Evolutionary conservation across 1,140 invertebrate species (phyloP).

Genomic region (Asobara japonica): DNA sequence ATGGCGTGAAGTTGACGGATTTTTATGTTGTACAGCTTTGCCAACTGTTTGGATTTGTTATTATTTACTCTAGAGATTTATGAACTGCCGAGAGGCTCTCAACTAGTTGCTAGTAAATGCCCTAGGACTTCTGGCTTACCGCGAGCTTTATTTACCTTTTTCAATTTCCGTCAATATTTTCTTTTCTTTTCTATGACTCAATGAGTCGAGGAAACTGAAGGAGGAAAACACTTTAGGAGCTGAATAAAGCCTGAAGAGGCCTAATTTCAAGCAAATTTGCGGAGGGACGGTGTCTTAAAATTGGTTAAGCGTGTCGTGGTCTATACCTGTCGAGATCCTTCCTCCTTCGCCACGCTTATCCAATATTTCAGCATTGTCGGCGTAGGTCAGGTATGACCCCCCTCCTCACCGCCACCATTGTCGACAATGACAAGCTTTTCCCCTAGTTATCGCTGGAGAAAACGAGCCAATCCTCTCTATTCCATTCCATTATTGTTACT

Average conservation of each 20-base stretch:
- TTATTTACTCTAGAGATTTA: slow-evolving; percentile 16
- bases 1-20: slow-evolving; percentile 39
- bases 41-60: slow-evolving; percentile 31
- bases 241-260: not conserved
- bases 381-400: slow-evolving; percentile 38
- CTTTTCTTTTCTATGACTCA: not conserved
- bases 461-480: not conserved
- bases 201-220: slow-evolving; percentile 7
- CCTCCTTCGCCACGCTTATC: slow-evolving; percentile 41
- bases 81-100: not conserved
- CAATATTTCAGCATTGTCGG: slow-evolving; percentile 44
- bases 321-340: slow-evolving; percentile 2
- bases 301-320: slow-evolving; percentile 46
- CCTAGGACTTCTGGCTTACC: not conserved
- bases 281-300: slow-evolving; percentile 40
- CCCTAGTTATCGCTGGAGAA: not conserved
- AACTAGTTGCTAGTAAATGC: not conserved
- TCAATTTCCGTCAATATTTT: not conserved
- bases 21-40: slow-evolving; percentile 35
- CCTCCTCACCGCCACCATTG: slow-evolving; percentile 29
- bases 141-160: slow-evolving; percentile 2
- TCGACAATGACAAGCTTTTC: not conserved
- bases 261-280: slow-evolving; percentile 44
- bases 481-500: slow-evolving; percentile 4
- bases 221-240: not conserved